Evolutionary conservation across 2,113 vertebrate genomes (phyloP).

Genomic region (Bambusicola thoracicus): DNA sequence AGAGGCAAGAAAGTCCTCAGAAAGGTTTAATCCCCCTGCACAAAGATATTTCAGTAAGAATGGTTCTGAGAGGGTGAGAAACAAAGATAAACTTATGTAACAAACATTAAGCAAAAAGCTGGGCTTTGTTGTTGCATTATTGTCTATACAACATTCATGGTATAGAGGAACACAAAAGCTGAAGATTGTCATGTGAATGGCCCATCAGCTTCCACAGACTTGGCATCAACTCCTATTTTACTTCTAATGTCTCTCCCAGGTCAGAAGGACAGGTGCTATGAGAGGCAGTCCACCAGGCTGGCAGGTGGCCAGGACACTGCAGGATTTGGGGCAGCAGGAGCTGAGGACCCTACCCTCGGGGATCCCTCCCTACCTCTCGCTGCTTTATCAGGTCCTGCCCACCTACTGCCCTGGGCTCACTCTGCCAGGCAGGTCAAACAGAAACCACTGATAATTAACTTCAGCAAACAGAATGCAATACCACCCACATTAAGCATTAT

Average conservation of each 20-base stretch:
- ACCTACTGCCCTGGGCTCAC: background rate
- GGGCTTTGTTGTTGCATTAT: background rate
- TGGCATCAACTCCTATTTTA: background rate
- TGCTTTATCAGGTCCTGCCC: background rate
- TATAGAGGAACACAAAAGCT: background rate
- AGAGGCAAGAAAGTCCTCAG: background rate
- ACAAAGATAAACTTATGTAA: background rate
- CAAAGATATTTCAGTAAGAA: background rate
- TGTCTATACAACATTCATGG: background rate
- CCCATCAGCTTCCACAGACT: background rate
- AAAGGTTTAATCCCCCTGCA: background rate
- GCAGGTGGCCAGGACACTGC: background rate
- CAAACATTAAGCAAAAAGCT: background rate
- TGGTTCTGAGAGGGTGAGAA: background rate
- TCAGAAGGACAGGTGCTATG: background rate
- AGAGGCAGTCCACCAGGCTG: background rate
- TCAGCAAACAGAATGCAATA: accelerated
- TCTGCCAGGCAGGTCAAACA: background rate
- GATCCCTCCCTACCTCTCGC: background rate
- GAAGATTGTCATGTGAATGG: background rate
- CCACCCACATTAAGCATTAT: background rate
- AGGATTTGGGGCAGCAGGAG: background rate
- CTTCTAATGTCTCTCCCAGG: background rate
- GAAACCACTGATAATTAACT: background rate
- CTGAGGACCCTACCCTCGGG: background rate